Evolutionary conservation across 1,140 invertebrate species (phyloP).

Genomic region (Drosophila lowei): DNA sequence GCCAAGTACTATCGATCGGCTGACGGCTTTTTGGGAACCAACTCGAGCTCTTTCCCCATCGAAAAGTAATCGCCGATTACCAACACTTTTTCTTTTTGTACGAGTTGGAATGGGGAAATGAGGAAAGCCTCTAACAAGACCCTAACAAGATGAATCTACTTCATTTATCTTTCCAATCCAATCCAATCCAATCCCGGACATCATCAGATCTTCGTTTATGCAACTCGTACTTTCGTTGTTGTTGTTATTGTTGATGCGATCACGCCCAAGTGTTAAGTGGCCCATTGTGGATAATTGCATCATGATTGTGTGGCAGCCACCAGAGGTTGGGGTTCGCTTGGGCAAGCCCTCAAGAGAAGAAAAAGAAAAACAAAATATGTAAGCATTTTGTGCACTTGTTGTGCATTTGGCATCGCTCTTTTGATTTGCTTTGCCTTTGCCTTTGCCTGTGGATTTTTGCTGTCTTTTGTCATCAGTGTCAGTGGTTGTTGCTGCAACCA

Average conservation of each 20-base stretch:
- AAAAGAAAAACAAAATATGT: neutral
- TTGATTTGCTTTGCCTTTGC: slow-evolving; percentile 9
- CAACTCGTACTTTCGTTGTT: slow-evolving; percentile 15
- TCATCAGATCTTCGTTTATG: slow-evolving; percentile 42
- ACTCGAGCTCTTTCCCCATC: too few species aligned
- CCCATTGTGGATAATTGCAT: slow-evolving; percentile 60
- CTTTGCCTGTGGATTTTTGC: neutral
- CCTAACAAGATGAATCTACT: slow-evolving; percentile 23
- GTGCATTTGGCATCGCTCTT: slow-evolving; percentile 23
- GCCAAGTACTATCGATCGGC: too few species aligned
- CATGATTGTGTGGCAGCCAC: slow-evolving; percentile 20
- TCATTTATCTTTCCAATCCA: slow-evolving; percentile 23
- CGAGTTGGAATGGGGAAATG: too few species aligned
- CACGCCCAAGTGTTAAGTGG: slow-evolving; percentile 52
- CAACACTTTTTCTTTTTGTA: too few species aligned
- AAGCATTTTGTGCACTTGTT: slow-evolving; percentile 24
- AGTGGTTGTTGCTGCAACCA: slow-evolving; percentile 12
- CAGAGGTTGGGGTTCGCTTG: too few species aligned
- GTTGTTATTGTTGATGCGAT: slow-evolving; percentile 17
- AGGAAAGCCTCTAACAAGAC: too few species aligned
- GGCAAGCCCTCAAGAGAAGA: neutral
- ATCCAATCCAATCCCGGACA: slow-evolving; percentile 19
- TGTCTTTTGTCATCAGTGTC: slow-evolving; percentile 13
- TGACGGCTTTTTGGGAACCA: too few species aligned
- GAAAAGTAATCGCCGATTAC: too few species aligned